A percentile compares a stretch with the other conserved stretches of the same genome.
Conservation (phyloP, 1,140 invertebrate genomes). For the Colletes gigas region DNA sequence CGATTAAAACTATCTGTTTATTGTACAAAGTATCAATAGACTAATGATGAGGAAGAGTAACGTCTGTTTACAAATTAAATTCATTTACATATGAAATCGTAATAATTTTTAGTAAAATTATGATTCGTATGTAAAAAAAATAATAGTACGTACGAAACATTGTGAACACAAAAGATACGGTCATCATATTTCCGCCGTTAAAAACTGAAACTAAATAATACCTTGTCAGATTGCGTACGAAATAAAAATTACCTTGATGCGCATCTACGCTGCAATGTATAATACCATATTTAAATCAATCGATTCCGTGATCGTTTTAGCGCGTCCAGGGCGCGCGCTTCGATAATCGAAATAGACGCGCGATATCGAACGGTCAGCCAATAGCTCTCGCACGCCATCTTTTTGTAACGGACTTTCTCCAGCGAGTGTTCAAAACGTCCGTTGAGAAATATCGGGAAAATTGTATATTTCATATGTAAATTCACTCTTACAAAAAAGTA, state of each 20-base stretch:
- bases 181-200: not conserved
- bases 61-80: conserved; percentile 3
- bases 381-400: not conserved
- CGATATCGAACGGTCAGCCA: not conserved
- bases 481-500: conserved; percentile 9
- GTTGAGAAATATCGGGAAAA: not conserved
- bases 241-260: not conserved
- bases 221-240: not conserved
- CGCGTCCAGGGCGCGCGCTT: not conserved
- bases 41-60: conserved; percentile 8
- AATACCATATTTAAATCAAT: too few species aligned
- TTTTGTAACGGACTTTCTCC: too few species aligned
- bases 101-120: conserved; percentile 6
- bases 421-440: not conserved
- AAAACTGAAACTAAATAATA: not conserved
- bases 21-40: conserved; percentile 24
- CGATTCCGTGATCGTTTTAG: not conserved
- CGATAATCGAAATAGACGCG: not conserved
- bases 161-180: not conserved
- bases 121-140: not conserved
- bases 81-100: conserved; percentile 32
- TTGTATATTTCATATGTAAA: conserved; percentile 29
- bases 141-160: not conserved
- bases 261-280: not conserved
- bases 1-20: conserved; percentile 32